Evolutionary conservation across 2,888 invertebrate species (phyloP).

Genomic region (Xestia sexstrigata): DNA sequence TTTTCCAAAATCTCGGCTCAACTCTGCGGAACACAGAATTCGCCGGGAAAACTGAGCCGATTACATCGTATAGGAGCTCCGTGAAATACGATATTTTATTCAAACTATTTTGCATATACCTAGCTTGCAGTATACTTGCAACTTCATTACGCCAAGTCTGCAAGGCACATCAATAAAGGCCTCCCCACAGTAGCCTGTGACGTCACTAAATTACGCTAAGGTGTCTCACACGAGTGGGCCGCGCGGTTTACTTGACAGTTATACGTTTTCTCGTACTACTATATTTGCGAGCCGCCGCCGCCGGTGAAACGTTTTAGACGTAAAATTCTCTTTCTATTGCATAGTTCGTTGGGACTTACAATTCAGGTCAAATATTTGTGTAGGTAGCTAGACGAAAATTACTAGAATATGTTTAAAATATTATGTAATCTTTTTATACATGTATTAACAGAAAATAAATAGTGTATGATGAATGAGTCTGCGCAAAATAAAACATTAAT

Average conservation of each 20-base stretch:
- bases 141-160: conserved; percentile 59
- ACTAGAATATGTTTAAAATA: neutral
- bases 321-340: conserved; percentile 16
- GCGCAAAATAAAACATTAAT: conserved; percentile 13
- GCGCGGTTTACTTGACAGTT: conserved; percentile 71
- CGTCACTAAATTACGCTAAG: conserved; percentile 57
- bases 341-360: neutral
- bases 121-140: conserved; percentile 50
- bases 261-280: conserved; percentile 73
- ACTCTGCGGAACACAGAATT: conserved; percentile 38
- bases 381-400: neutral
- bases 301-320: conserved; percentile 60
- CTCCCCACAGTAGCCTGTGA: conserved; percentile 48
- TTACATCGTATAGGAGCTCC: conserved; percentile 42
- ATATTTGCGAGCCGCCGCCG: conserved; percentile 73
- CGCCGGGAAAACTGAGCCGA: conserved; percentile 50
- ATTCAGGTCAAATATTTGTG: neutral
- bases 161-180: conserved; percentile 63
- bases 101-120: conserved; percentile 51
- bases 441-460: conserved; percentile 2
- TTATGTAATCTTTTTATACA: neutral
- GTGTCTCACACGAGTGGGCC: conserved; percentile 66
- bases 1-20: conserved; percentile 47
- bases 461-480: conserved; percentile 34
- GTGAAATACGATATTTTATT: conserved; percentile 53